Conservation (phyloP, 92 coral and sea anemone genomes). For the Parazoanthus atlanticus region DNA sequence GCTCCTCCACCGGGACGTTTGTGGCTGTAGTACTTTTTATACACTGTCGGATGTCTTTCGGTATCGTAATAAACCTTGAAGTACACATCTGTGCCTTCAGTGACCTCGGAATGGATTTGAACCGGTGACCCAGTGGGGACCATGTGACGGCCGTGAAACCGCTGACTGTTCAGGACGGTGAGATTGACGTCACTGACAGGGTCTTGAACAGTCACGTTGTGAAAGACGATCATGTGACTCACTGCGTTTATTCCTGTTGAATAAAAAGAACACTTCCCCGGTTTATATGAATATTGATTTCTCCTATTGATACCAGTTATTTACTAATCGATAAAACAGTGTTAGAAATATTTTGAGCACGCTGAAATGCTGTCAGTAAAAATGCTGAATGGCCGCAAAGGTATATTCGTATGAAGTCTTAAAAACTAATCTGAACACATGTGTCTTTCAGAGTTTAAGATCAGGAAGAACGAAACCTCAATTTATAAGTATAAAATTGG, state of each 20-base stretch:
- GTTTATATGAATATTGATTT: too few relatives aligned
- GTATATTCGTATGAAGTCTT: too few relatives aligned
- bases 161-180: constrained; percentile 44
- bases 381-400: too few relatives aligned
- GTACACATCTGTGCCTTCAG: constrained; percentile 67
- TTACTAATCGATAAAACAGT: neutral
- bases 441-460: too few relatives aligned
- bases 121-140: constrained; percentile 57
- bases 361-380: too few relatives aligned
- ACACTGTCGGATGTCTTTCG: neutral
- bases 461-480: too few relatives aligned
- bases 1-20: constrained; percentile 47
- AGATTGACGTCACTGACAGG: constrained; percentile 57
- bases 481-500: too few relatives aligned
- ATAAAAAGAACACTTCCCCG: neutral
- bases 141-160: constrained; percentile 33
- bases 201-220: constrained; percentile 78
- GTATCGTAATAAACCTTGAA: constrained; percentile 44
- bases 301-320: neutral
- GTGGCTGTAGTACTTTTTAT: constrained; percentile 38
- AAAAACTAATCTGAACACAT: too few relatives aligned
- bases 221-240: constrained; percentile 73
- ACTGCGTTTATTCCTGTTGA: constrained; percentile 61
- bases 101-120: constrained; percentile 47
- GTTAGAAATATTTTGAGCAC: too few relatives aligned